Evolutionary conservation across 2,888 invertebrate genomes (phyloP).

Genomic region (Drosophila siamana): DNA sequence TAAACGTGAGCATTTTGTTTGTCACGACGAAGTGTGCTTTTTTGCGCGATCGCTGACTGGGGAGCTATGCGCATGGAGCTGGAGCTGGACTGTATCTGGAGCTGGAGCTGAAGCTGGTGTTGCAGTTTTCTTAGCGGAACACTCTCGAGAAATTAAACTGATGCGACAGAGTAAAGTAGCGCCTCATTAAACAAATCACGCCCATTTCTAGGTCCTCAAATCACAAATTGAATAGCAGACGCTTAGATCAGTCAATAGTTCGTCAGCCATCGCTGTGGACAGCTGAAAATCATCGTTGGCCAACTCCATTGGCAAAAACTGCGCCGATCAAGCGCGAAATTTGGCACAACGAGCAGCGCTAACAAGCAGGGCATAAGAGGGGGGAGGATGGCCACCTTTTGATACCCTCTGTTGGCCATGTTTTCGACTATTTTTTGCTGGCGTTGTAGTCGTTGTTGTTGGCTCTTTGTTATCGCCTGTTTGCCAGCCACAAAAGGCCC

Average conservation of each 20-base stretch:
- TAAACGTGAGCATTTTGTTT: conserved; percentile 84
- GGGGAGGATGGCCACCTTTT: conserved; percentile 59
- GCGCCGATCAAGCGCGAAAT: conserved; percentile 69
- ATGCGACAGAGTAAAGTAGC: not conserved
- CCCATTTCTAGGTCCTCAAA: not conserved
- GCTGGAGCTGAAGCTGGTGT: conserved; percentile 8
- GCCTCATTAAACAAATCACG: not conserved
- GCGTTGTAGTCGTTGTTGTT: conserved; percentile 22
- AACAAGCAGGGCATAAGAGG: conserved; percentile 32
- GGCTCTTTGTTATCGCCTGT: conserved; percentile 61
- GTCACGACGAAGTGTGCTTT: conserved; percentile 83
- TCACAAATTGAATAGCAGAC: not conserved
- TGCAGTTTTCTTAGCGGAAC: conserved; percentile 17
- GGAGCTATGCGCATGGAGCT: conserved; percentile 15
- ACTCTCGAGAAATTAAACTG: not conserved
- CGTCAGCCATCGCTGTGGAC: conserved; percentile 18
- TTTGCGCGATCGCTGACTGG: conserved; percentile 69
- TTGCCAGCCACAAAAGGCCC: conserved; percentile 67
- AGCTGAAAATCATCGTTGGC: conserved; percentile 36
- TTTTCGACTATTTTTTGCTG: conserved; percentile 34
- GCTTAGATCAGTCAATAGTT: not conserved
- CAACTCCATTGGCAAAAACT: conserved; percentile 43
- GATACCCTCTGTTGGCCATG: conserved; percentile 57
- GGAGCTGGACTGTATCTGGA: conserved; percentile 24
- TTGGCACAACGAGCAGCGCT: conserved; percentile 46